Evolutionary conservation across 2,797 vertebrate genomes (phyloP).

Genomic region (Zalophus californianus): DNA sequence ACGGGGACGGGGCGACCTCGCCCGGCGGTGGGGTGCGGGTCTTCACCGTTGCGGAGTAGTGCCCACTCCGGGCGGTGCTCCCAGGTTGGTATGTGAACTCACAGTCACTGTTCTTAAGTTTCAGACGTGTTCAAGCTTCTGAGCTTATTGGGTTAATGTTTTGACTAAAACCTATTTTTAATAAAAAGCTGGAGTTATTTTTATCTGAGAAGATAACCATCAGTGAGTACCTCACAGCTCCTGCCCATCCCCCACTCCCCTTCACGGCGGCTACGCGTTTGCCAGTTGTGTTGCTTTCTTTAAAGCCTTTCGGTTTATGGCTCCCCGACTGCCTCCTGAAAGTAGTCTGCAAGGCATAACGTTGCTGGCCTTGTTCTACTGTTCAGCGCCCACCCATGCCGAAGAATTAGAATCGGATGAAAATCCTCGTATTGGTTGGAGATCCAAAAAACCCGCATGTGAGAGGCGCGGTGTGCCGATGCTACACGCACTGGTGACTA

Average conservation of each 20-base stretch:
- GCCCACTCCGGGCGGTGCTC: constrained; percentile 47
- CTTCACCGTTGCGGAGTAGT: constrained; percentile 69
- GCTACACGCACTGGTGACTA: constrained; percentile 80
- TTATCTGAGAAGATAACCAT: constrained; percentile 93
- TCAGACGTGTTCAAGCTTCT: constrained; percentile 85
- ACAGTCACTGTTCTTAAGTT: constrained; percentile 74
- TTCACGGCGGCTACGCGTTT: constrained; percentile 86
- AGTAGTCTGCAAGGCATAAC: constrained; percentile 81
- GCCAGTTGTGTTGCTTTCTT: constrained; percentile 86
- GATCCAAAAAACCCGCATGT: neutral
- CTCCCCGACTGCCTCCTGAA: constrained; percentile 85
- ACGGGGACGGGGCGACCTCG: neutral
- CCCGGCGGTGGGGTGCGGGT: constrained; percentile 61
- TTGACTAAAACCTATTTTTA: constrained; percentile 94
- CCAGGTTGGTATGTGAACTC: constrained; percentile 82
- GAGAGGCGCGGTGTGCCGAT: neutral
- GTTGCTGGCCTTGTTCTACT: constrained; percentile 86
- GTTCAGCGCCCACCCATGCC: constrained; percentile 84
- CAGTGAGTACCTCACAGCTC: constrained; percentile 98
- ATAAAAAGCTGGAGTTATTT: constrained; percentile 96
- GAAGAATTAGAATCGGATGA: constrained; percentile 64
- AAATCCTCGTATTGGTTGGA: constrained; percentile 31
- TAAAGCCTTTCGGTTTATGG: constrained; percentile 87
- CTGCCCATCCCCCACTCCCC: constrained; percentile 93
- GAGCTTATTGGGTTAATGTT: constrained; percentile 84